Evolutionary conservation across 2,797 vertebrate genomes (phyloP).

Genomic region (Aplochiton taeniatus): DNA sequence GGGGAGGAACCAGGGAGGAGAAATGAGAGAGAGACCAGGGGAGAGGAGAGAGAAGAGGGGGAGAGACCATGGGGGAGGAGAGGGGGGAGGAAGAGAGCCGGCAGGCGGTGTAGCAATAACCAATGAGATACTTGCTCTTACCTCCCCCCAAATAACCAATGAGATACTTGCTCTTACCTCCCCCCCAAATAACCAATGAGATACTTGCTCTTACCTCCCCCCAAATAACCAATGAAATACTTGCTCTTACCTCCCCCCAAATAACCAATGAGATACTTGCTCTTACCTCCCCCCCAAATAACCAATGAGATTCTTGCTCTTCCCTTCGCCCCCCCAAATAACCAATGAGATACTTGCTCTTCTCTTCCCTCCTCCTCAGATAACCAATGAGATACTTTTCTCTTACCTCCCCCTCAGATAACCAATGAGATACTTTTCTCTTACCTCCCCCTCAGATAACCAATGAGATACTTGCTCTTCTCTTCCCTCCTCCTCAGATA

Average conservation of each 20-base stretch:
- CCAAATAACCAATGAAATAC: not conserved
- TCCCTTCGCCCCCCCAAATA: too few species aligned
- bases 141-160: slow-evolving; percentile 4
- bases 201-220: not conserved
- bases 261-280: slow-evolving; percentile 2
- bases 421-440: slow-evolving; percentile 13
- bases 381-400: slow-evolving; percentile 10
- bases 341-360: not conserved
- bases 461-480: slow-evolving; percentile 2
- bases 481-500: not conserved
- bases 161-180: not conserved
- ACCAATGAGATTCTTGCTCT: slow-evolving; percentile 89
- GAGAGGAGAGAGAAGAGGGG: too few species aligned
- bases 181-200: slow-evolving; percentile 2
- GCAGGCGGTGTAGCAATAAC: not conserved
- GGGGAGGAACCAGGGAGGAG: too few species aligned
- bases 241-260: not conserved
- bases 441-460: not conserved
- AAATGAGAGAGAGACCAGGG: too few species aligned
- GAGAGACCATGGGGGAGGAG: too few species aligned
- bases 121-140: not conserved
- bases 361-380: not conserved
- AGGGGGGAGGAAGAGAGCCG: too few species aligned
- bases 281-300: slow-evolving; percentile 65
- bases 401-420: not conserved